phyloP scores from a whole-genome alignment of 2,113 vertebrate species.

The Blennius ocellaris region DNA sequence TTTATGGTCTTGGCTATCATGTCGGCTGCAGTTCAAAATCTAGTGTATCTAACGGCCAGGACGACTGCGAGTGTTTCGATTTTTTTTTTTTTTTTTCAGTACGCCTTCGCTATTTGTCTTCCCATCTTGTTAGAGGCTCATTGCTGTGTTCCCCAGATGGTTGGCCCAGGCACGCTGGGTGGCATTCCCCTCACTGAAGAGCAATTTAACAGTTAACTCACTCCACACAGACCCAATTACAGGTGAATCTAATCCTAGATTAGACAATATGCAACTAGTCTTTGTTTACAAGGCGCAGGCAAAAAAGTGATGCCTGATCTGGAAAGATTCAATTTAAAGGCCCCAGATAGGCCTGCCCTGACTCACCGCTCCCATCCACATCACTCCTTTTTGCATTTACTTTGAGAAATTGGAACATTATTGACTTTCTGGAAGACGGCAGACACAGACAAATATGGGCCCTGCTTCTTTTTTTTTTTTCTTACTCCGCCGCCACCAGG shows the following conservation, averaged over 20 bases:
- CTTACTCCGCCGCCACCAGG: conserved; percentile 29
- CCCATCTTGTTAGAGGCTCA: conserved; percentile 41
- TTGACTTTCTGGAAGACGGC: conserved; percentile 54
- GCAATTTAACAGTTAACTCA: conserved; percentile 71
- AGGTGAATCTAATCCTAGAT: conserved; percentile 72
- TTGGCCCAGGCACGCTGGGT: conserved; percentile 32
- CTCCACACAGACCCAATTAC: conserved; percentile 54
- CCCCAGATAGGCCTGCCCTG: conserved; percentile 39
- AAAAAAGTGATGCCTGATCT: conserved; percentile 47
- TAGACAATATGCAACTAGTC: conserved; percentile 64
- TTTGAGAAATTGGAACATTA: conserved; percentile 73
- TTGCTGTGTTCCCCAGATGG: conserved; percentile 37
- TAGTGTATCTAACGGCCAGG: conserved; percentile 13
- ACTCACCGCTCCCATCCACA: conserved; percentile 58
- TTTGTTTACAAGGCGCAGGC: conserved; percentile 68
- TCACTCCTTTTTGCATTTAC: conserved; percentile 70
- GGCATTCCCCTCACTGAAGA: conserved; percentile 43
- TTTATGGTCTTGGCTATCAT: conserved; percentile 32
- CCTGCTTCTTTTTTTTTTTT: conserved; percentile 23
- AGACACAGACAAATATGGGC: conserved; percentile 49
- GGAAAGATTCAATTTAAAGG: conserved; percentile 75
- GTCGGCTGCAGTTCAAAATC: conserved; percentile 9
- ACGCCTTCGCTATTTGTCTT: conserved; percentile 16
- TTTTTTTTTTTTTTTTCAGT: conserved; percentile 7
- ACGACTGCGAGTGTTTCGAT: not conserved